phyloP scores from a whole-genome alignment of 2,113 vertebrate species.

The Camelus dromedarius region DNA sequence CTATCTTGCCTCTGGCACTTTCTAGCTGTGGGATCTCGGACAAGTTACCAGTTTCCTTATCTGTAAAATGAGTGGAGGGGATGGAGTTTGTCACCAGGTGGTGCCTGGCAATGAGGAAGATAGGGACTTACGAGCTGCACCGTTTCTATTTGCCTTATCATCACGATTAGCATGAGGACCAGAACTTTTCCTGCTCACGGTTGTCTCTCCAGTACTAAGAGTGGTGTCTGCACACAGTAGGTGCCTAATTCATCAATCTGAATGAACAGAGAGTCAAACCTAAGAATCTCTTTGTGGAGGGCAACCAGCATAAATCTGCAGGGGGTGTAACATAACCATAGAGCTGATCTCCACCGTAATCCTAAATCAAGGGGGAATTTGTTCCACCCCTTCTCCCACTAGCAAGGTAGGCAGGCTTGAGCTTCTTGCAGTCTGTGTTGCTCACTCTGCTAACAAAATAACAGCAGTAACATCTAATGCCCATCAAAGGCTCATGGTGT shows the following conservation, averaged over 20 bases:
- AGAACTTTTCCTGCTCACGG: neutral
- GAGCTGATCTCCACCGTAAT: neutral
- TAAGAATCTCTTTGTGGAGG: neutral
- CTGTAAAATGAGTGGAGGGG: fast-evolving
- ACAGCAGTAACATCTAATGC: neutral
- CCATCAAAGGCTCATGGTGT: fast-evolving
- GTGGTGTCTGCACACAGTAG: neutral
- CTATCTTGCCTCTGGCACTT: neutral
- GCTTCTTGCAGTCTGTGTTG: neutral
- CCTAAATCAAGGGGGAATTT: neutral
- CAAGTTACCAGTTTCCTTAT: neutral
- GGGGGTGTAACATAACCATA: neutral
- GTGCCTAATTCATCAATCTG: neutral
- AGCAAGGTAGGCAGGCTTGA: neutral
- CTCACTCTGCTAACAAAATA: neutral
- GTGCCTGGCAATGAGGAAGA: no score
- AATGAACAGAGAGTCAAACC: neutral
- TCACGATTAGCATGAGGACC: neutral
- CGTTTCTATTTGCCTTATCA: neutral
- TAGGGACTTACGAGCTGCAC: fast-evolving
- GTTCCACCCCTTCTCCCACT: fast-evolving
- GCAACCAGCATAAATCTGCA: neutral
- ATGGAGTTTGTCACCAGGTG: no score
- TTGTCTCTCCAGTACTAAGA: neutral
- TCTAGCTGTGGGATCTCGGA: neutral